A percentile compares a stretch with the other conserved stretches of the same genome.
These are phyloP conservation scores for Hypomecis atomaria DNA, from an alignment of 2,888 invertebrate genomes.

Conservation along the genomic window DNA sequence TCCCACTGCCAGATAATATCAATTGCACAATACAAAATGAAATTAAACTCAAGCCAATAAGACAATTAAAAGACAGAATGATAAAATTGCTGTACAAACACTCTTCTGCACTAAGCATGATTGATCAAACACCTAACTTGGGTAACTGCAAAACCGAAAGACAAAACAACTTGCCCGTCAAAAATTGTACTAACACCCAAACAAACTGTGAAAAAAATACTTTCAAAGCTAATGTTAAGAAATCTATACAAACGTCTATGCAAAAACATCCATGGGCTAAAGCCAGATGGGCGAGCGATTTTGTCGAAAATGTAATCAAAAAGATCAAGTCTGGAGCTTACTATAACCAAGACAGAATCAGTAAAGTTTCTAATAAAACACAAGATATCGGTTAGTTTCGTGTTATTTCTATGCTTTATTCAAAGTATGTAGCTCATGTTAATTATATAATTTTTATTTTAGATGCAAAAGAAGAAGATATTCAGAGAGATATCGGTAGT, in stretches of 20 bases:
- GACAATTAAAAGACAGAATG: slow-evolving; percentile 65
- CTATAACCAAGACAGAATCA: slow-evolving; percentile 55
- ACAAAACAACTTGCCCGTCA: slow-evolving; percentile 3
- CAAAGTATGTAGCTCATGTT: slow-evolving; percentile 34
- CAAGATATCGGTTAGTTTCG: slow-evolving; percentile 39
- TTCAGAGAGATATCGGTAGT: slow-evolving; percentile 49
- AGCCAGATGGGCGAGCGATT: slow-evolving; percentile 68
- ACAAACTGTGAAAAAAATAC: slow-evolving; percentile 1
- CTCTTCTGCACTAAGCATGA: slow-evolving; percentile 40
- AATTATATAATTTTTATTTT: slow-evolving; percentile 27
- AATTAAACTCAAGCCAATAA: slow-evolving; percentile 50
- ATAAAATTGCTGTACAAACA: slow-evolving; percentile 65
- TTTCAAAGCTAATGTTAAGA: slow-evolving; percentile 11
- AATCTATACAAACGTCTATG: neutral
- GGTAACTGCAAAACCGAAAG: slow-evolving; percentile 28
- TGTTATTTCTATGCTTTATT: neutral
- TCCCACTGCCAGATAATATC: slow-evolving; percentile 32
- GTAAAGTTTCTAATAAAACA: slow-evolving; percentile 35
- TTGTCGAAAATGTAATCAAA: slow-evolving; percentile 72
- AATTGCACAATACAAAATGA: slow-evolving; percentile 37
- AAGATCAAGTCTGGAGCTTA: slow-evolving; percentile 71
- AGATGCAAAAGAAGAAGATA: slow-evolving; percentile 44
- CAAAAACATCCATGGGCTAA: slow-evolving; percentile 57
- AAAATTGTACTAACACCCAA: slow-evolving; percentile 38
- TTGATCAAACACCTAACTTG: slow-evolving; percentile 28